These are phyloP conservation scores for Sphaeridia pumilis DNA, from an alignment of 2,888 invertebrate genomes.

Conservation along the genomic window DNA sequence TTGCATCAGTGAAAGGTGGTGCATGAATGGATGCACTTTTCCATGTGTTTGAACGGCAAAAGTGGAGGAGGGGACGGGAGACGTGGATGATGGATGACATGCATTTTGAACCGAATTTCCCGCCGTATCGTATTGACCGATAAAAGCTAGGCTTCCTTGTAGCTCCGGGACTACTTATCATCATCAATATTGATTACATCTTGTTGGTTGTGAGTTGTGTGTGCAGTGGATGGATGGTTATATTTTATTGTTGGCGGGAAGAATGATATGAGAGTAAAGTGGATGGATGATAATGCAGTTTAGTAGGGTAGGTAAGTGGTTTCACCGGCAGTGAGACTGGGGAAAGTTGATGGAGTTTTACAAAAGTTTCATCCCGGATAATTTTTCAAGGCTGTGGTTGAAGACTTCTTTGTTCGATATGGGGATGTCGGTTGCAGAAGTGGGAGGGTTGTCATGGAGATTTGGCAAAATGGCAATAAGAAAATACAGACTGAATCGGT, in stretches of 20 bases:
- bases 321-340: too few relatives aligned
- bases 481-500: background rate
- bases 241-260: background rate
- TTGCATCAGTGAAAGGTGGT: too few relatives aligned
- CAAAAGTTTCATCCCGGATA: too few relatives aligned
- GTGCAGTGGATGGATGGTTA: background rate
- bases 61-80: background rate
- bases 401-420: too few relatives aligned
- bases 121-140: conserved; percentile 17
- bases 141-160: conserved; percentile 14
- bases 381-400: too few relatives aligned
- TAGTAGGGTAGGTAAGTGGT: background rate
- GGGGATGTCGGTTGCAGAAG: too few relatives aligned
- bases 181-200: conserved; percentile 5
- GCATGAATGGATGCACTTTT: too few relatives aligned
- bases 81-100: conserved; percentile 16
- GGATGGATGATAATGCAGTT: too few relatives aligned
- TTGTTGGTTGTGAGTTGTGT: background rate
- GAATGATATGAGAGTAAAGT: background rate
- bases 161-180: background rate
- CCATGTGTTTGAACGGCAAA: too few relatives aligned
- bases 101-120: too few relatives aligned
- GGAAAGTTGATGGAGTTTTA: background rate
- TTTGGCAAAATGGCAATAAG: too few relatives aligned
- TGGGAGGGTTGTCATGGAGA: too few relatives aligned